A percentile compares a stretch with the other conserved stretches of the same genome.
Conservation (phyloP, 2,888 invertebrate genomes). For the Apamea epomidion region DNA sequence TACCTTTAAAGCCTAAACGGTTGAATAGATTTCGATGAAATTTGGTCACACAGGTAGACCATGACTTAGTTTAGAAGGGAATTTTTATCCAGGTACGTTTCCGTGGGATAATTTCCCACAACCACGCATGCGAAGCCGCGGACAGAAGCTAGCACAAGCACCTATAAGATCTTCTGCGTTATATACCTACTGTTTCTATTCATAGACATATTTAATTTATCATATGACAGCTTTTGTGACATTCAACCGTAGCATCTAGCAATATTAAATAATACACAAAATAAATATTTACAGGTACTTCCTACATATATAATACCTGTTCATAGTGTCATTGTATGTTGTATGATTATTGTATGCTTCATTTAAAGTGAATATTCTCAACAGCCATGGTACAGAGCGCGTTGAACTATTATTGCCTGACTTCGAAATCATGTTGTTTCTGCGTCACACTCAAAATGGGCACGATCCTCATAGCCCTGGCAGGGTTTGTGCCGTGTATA, state of each 20-base stretch:
- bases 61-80: too few species aligned
- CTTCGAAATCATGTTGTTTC: slow-evolving; percentile 72
- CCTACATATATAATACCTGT: not conserved
- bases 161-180: not conserved
- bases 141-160: not conserved
- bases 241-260: not conserved
- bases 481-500: slow-evolving; percentile 72
- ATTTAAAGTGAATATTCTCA: not conserved
- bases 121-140: too few species aligned
- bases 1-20: not conserved
- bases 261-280: not conserved
- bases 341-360: not conserved
- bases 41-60: not conserved
- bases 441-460: slow-evolving; percentile 74
- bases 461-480: slow-evolving; percentile 72
- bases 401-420: slow-evolving; percentile 67
- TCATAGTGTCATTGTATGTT: not conserved
- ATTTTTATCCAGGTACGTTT: not conserved
- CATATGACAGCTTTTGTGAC: slow-evolving; percentile 20
- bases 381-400: slow-evolving; percentile 56
- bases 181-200: not conserved
- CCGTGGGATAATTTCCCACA: not conserved
- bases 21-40: not conserved
- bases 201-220: slow-evolving; percentile 18
- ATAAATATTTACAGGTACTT: not conserved